Conservation (phyloP, 2,113 vertebrate species). For the Calypte anna region DNA sequence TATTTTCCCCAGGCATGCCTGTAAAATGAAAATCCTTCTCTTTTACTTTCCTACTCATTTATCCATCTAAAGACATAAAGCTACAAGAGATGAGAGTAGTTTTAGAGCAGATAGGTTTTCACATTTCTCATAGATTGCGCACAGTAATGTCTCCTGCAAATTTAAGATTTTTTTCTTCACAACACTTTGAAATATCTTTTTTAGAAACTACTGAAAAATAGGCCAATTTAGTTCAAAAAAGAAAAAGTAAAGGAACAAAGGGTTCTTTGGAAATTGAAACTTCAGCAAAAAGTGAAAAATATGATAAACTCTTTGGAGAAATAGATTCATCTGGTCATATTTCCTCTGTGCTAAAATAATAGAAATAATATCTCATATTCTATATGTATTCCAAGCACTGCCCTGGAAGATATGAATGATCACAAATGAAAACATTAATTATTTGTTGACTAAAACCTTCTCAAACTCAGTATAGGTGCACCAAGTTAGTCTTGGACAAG, state of each 20-base stretch:
- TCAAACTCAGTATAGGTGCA: background rate
- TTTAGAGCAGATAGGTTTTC: background rate
- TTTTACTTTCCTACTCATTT: background rate
- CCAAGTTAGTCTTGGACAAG: background rate
- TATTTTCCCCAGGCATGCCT: background rate
- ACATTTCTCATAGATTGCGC: background rate
- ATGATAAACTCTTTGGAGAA: background rate
- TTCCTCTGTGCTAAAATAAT: background rate
- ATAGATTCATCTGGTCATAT: background rate
- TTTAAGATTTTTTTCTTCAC: background rate
- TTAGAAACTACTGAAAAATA: background rate
- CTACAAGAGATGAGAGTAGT: background rate
- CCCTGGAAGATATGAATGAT: background rate
- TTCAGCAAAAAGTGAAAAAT: background rate
- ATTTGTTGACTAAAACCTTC: background rate
- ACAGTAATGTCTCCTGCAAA: background rate
- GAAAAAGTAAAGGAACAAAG: background rate
- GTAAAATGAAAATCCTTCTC: background rate
- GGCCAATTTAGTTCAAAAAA: background rate
- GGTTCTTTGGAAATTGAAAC: background rate
- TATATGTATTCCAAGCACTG: too few species aligned
- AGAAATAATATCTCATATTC: background rate
- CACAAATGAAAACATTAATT: background rate
- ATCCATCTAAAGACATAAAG: background rate
- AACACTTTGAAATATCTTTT: background rate